These are phyloP conservation scores for Spicauda simplicius DNA, from an alignment of 2,888 invertebrate genomes.

Conservation along the genomic window DNA sequence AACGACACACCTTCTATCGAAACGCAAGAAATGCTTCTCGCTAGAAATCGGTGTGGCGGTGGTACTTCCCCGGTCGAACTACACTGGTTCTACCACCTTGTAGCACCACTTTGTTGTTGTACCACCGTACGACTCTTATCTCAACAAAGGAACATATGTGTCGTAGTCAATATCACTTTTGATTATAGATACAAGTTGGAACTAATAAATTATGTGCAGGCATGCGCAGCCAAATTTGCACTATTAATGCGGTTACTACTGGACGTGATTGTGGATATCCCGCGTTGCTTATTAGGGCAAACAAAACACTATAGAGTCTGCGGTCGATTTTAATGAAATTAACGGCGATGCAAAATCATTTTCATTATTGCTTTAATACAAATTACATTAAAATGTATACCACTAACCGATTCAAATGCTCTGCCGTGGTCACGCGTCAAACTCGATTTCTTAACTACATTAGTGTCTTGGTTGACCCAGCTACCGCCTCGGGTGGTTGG, in stretches of 20 bases:
- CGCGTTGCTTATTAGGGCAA: conserved; percentile 20
- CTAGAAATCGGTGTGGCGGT: too few relatives aligned
- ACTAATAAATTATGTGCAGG: conserved; percentile 21
- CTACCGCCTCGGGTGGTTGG: too few relatives aligned
- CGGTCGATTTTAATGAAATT: neutral
- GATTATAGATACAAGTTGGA: neutral
- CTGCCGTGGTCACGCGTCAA: neutral
- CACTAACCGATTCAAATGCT: neutral
- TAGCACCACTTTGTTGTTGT: too few relatives aligned
- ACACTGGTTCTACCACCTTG: too few relatives aligned
- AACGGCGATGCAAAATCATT: neutral
- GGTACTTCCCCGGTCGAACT: too few relatives aligned
- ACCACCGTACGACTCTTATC: too few relatives aligned
- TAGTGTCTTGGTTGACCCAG: too few relatives aligned
- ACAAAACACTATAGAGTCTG: conserved; percentile 1
- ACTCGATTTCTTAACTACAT: too few relatives aligned
- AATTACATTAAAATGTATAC: neutral
- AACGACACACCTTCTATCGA: too few relatives aligned
- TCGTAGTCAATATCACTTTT: too few relatives aligned
- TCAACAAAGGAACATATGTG: too few relatives aligned
- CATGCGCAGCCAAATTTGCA: conserved; percentile 10
- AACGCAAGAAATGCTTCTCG: too few relatives aligned
- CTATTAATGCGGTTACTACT: conserved; percentile 5
- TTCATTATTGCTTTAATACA: neutral
- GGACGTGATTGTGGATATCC: conserved; percentile 15